phyloP scores from a whole-genome alignment of 2,113 vertebrate genomes.

The Tetrax tetrax region DNA sequence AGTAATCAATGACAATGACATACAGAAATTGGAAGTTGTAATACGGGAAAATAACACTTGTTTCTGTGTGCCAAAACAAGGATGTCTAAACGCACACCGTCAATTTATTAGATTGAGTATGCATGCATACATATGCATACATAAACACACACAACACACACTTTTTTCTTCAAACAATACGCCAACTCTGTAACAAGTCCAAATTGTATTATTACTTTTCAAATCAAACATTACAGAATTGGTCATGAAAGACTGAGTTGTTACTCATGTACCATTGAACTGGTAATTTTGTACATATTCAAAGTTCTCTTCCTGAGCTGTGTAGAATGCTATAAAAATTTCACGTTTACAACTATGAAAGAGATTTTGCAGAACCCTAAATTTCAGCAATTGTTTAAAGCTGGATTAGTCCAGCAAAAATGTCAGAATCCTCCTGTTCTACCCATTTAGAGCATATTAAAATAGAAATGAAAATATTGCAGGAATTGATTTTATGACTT shows the following conservation, averaged over 20 bases:
- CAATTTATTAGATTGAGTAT: neutral
- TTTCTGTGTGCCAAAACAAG: neutral
- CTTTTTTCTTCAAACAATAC: neutral
- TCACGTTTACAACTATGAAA: neutral
- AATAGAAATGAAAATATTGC: neutral
- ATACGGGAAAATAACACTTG: neutral
- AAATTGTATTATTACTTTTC: neutral
- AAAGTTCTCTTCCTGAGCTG: neutral
- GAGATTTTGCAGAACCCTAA: neutral
- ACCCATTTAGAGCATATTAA: neutral
- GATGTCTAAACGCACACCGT: neutral
- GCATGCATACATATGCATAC: neutral
- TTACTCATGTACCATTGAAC: neutral
- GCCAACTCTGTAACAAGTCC: neutral
- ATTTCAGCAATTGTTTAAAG: neutral
- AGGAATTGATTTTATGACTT: neutral
- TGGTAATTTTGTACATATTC: neutral
- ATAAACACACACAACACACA: neutral
- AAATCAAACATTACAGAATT: neutral
- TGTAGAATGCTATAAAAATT: neutral
- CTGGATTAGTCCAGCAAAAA: neutral
- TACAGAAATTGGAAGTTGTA: neutral
- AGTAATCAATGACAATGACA: neutral
- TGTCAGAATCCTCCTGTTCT: neutral
- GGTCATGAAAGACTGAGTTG: neutral